These are phyloP conservation scores for Arvicanthis niloticus DNA, from an alignment of 2,113 vertebrate species.

Conservation along the genomic window DNA sequence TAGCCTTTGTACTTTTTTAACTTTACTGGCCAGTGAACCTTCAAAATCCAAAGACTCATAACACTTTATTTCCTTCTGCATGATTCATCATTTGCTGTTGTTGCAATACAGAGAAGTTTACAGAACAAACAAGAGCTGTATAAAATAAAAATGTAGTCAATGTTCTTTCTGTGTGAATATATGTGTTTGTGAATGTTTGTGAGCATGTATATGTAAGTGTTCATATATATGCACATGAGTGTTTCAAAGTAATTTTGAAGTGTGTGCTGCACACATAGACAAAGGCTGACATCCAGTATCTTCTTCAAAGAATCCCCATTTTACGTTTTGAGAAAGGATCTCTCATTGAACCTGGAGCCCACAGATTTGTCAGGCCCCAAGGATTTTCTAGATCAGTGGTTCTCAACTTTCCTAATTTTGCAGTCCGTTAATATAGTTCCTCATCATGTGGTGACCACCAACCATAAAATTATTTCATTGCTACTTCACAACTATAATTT, in stretches of 20 bases:
- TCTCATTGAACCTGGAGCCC: neutral
- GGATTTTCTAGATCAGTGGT: neutral
- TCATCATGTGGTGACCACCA: neutral
- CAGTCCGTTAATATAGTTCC: neutral
- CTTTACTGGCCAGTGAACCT: neutral
- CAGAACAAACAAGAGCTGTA: neutral
- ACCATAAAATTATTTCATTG: neutral
- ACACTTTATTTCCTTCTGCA: neutral
- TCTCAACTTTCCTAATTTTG: neutral
- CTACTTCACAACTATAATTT: neutral
- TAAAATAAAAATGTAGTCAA: conserved; percentile 1
- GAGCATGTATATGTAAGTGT: neutral
- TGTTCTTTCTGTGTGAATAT: neutral
- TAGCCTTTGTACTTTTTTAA: conserved; percentile 2
- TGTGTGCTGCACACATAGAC: neutral
- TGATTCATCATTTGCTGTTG: conserved; percentile 18
- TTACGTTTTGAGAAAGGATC: neutral
- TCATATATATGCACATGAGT: neutral
- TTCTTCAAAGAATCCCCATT: neutral
- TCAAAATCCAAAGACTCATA: neutral
- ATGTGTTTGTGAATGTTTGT: neutral
- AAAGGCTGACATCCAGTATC: neutral
- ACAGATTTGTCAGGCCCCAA: neutral
- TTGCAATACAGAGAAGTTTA: neutral
- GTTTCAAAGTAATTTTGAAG: neutral